Base-by-base conservation (phyloP, 2,797 vertebrate genomes). In the Myotis vivesi region DNA sequence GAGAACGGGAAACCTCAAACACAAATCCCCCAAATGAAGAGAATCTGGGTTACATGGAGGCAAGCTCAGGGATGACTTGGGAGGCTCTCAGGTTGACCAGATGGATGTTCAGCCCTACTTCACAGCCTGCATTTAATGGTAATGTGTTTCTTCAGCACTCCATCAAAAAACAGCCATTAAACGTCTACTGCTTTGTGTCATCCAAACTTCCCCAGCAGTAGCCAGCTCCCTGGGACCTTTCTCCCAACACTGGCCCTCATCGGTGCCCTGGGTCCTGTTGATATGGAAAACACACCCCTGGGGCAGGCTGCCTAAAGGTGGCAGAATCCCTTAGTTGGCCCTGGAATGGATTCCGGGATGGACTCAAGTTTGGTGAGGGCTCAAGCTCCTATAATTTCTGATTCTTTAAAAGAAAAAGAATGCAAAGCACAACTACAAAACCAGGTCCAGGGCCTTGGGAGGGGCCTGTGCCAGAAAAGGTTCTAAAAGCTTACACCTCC, bases 381-480 rank as follows among this genome's bases (percentile, higher is more conserved):
- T 68, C 64, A 91, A 44, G 19, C 3, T 38, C 23, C 22, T 92
- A 20, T 30, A 22, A 66, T 72, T 72, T 80, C 59, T 87, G 20
- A 2, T 10, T 8, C 38, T 86, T 86, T 79, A n/a, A 83, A 91
- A 84, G 69, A 75, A 93, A 92, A 86, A 57, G 30, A 81, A 92
- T 23, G 25, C 25, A 76, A 62, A 53, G 64, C 53, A 28, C n/a
- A 95, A 86, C 57, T 49, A 69, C 38, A 57, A 73, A 94, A 75
- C 59, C n/a, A 33, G 64, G 30, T 33, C n/a, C 64, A 33, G 17
- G 16, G 64, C 64, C 64, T n/a, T 66, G 64, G 64, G n/a, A 66
- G 64, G 64, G n/a, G n/a, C 64, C n/a, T 1, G 17, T 68, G n/a
- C 64, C 11, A 68, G n/a, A 68, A 68, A 36, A 68, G 64, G 33